Conservation (phyloP, 2,797 vertebrate genomes). For the Sebastes goodei region DNA sequence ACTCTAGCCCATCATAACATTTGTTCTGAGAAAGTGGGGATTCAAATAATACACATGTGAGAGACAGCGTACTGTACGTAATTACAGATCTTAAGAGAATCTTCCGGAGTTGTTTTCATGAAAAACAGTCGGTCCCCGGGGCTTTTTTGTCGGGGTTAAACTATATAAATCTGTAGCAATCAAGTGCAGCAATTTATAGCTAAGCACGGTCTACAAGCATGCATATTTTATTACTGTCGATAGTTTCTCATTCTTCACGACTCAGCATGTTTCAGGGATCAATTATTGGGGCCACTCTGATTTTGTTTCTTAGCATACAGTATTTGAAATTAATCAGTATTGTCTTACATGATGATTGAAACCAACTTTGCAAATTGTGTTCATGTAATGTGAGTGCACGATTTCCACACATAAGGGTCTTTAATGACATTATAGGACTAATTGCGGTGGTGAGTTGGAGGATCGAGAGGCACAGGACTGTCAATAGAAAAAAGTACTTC, state of each 20-base stretch:
- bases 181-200: neutral
- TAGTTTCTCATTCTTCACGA: neutral
- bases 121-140: neutral
- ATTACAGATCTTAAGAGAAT: conserved; percentile 20
- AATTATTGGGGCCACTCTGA: neutral
- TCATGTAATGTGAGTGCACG: neutral
- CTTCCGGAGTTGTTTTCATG: conserved; percentile 20
- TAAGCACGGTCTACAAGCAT: neutral
- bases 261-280: neutral
- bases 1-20: conserved; percentile 55
- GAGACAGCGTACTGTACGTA: neutral
- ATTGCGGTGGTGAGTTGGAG: neutral
- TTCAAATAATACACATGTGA: conserved; percentile 15
- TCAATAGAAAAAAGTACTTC: neutral
- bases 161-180: conserved; percentile 3
- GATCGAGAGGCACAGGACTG: neutral
- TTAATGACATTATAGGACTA: neutral
- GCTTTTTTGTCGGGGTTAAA: neutral
- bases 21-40: conserved; percentile 49
- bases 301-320: neutral
- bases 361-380: neutral
- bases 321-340: neutral
- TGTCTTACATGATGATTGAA: neutral
- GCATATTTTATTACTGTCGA: conserved; percentile 1
- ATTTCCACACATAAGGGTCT: neutral